Percentiles rank a stretch among this genome's conserved stretches.
phyloP scores from a whole-genome alignment of 2,888 invertebrate species.

The Philonicus albiceps region DNA sequence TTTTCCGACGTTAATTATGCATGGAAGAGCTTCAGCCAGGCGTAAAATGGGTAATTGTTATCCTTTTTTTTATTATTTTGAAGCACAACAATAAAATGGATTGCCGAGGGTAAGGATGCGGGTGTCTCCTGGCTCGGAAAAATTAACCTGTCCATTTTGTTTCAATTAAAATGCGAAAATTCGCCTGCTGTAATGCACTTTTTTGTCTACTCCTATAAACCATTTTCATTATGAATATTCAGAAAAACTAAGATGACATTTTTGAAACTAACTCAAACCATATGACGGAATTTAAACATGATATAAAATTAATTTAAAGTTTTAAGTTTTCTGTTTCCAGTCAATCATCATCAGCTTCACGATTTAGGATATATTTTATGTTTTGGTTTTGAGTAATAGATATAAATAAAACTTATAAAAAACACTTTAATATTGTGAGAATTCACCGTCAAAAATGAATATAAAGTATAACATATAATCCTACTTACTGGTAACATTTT shows the following conservation, averaged over 20 bases:
- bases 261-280: background rate
- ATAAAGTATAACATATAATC: too few relatives aligned
- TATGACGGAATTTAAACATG: background rate
- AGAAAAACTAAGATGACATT: background rate
- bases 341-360: too few relatives aligned
- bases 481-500: too few relatives aligned
- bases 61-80: conserved; percentile 47
- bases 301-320: too few relatives aligned
- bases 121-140: background rate
- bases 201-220: background rate
- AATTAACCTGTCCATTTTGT: background rate
- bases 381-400: too few relatives aligned
- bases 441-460: too few relatives aligned
- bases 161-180: background rate
- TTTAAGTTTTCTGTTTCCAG: too few relatives aligned
- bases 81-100: background rate
- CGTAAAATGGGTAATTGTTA: conserved; percentile 58
- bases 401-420: too few relatives aligned
- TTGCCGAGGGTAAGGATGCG: background rate
- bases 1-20: conserved; percentile 53
- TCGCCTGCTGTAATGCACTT: background rate
- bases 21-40: conserved; percentile 59
- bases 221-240: background rate
- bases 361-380: too few relatives aligned
- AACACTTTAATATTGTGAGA: too few relatives aligned